Base-by-base conservation (phyloP, 2,888 invertebrate genomes). In the Chironomus riparius region DNA sequence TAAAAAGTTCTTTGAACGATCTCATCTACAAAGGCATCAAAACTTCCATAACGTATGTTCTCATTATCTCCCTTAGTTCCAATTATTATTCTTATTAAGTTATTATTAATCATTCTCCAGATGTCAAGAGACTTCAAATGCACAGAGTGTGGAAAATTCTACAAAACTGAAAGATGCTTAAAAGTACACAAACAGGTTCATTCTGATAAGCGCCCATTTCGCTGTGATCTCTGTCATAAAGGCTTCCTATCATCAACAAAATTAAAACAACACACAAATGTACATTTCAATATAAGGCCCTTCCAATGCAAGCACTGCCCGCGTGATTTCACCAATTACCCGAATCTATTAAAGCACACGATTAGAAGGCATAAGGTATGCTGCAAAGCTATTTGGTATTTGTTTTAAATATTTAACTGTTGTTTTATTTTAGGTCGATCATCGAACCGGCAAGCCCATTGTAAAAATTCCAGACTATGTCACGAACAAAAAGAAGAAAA, bases 331-430 rank as follows among this genome's bases (percentile, higher is more conserved):
- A 88, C 88, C 12, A 87, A 87, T 79, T 87, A 87, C 79, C 87
- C 88, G 12, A 88, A 88, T 79, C 87, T 87, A 86, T 80, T 87
- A 68, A 88, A 88, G 79, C 88, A 88, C 78, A 87, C 86, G 0
- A 82, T 87, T 65, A 82, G 87, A 78, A 84, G 87, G 68, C 88
- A 88, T 79, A 87, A 38, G 38, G 38, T 38, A 38, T 38, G 38
- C 1, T 10, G 7, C n/a, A n/a, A n/a, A n/a, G 38, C 1, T 38
- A 38, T 38, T 38, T 10, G 10, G 2, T 1, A 38, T 10, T 38
- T 1, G 1, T 10, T 38, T 10, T 38, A 0, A 10, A 1, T 1
- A 10, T 1, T 38, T 38, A 28, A 28, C 4, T 3, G 28, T 10
- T 38, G 10, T 38, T 10, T 28, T 38, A 5, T 38, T 38, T 38